Conservation (phyloP, 2,113 vertebrate species). For the Indicator maculatus region DNA sequence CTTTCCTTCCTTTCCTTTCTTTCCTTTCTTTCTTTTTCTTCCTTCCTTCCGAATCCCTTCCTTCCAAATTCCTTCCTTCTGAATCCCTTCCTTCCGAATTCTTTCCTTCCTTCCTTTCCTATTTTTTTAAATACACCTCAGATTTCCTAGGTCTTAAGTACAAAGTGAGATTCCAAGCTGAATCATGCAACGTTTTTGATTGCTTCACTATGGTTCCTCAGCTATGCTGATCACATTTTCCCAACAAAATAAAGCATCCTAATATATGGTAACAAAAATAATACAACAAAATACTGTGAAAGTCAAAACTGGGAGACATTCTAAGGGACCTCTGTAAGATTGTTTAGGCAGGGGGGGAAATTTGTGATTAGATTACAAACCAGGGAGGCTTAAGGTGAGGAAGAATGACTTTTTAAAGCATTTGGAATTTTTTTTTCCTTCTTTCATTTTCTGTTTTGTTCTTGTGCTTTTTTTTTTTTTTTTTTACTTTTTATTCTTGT, state of each 20-base stretch:
- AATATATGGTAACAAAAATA: background rate
- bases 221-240: background rate
- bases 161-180: background rate
- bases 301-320: background rate
- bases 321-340: background rate
- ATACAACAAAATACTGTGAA: background rate
- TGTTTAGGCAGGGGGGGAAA: accelerated
- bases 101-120: no score
- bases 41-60: no score
- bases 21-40: no score
- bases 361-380: background rate
- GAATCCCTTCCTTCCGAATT: no score
- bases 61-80: no score
- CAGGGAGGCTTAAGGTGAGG: background rate
- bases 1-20: no score
- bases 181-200: background rate
- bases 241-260: background rate
- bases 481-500: background rate
- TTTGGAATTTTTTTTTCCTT: background rate
- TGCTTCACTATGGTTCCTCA: background rate
- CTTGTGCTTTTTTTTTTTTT: background rate
- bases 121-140: background rate
- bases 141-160: background rate
- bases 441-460: background rate
- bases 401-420: background rate